Conservation (phyloP, 1,140 invertebrate species). For the Phthorimaea operculella region DNA sequence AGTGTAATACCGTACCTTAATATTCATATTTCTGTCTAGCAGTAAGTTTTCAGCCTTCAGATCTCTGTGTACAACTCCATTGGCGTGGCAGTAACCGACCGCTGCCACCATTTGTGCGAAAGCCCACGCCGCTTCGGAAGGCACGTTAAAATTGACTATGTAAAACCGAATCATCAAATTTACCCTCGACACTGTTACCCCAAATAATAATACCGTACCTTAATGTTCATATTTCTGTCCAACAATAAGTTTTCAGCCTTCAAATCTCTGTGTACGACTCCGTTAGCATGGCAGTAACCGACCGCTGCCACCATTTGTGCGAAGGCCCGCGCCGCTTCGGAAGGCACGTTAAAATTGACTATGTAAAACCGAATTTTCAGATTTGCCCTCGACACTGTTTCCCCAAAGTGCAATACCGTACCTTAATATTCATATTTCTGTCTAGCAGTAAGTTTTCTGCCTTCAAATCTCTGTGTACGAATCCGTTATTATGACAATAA, state of each 20-base stretch:
- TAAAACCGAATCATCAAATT: too few species aligned
- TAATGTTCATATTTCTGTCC: too few species aligned
- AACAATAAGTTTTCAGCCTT: slow-evolving; percentile 95
- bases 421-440: slow-evolving; percentile 93
- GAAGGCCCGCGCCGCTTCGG: slow-evolving; percentile 90
- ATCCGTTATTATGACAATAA: slow-evolving; percentile 91
- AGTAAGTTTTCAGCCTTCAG: slow-evolving; percentile 97
- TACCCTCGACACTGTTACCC: too few species aligned
- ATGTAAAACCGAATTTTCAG: too few species aligned
- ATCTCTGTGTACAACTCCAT: slow-evolving; percentile 94
- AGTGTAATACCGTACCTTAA: too few species aligned
- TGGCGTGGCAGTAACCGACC: slow-evolving; percentile 94
- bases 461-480: slow-evolving; percentile 97
- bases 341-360: too few species aligned
- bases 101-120: slow-evolving; percentile 97
- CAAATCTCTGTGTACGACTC: slow-evolving; percentile 95
- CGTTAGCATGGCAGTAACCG: slow-evolving; percentile 92
- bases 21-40: slow-evolving; percentile 13
- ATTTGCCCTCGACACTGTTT: too few species aligned
- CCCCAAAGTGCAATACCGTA: slow-evolving; percentile 7
- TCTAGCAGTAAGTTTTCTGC: slow-evolving; percentile 96
- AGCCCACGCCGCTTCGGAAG: too few species aligned
- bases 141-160: too few species aligned
- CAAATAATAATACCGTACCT: too few species aligned
- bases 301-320: slow-evolving; percentile 95